Evolutionary conservation across 2,113 vertebrate species (phyloP), one percentile per base, ranked within the genome.

Genomic region (Corydoras sp.): DNA sequence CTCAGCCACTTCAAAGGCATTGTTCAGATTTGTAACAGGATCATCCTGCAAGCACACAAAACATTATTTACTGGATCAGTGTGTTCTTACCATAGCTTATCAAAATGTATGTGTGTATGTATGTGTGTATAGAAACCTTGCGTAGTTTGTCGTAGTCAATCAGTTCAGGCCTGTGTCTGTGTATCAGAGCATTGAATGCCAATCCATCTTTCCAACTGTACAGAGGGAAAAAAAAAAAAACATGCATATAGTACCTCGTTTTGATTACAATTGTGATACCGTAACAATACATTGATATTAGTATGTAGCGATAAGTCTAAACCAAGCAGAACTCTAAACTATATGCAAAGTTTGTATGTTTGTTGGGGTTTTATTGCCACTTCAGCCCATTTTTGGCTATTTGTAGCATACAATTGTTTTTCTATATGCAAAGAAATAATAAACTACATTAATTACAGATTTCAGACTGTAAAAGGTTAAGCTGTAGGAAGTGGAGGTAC

Each of bases 181-280:
- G 95, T 86, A 98, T 98, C 80, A 98, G 84, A 49, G 95, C 95
- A 0, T 98, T 98, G 87, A 98, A 98, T 54, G 96, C 96, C 11
- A 98, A 90, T 0, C 96, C 95, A 0, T 98, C 95, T 72, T 98
- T 98, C 96, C 96, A 98, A 89, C 95, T 97, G 83, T 1, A 29
- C 6, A 5, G 4, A 6, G 13, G 30, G 1, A 65, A 31, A 29
- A 56, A 9, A 56, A 63, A 2, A 31, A 9, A 58, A 32, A 59
- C 32, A 18, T 6, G 35, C 35, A 43, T 43, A 43, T 8, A 43
- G 35, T 43, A 43, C 4, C 35, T 43, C 35, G 0, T 0, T 43
- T 43, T 43, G 35, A 4, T 43, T 43, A 43, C 2, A 43, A 43
- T 8, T 43, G 35, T 43, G 35, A 43, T 43, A 8, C 35, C 7